Conservation (phyloP, 2,797 vertebrate genomes). For the Varecia variegata region DNA sequence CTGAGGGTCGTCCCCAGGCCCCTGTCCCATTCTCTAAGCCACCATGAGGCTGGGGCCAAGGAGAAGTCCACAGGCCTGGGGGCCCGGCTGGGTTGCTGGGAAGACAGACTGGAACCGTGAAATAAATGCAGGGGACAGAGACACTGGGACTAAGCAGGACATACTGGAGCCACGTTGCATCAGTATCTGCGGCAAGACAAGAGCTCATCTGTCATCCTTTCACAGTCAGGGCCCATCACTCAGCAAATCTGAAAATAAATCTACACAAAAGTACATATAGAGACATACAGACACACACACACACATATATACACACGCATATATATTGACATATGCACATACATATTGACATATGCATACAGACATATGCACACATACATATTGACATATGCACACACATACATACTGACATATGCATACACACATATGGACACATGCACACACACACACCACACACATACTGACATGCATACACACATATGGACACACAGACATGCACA, state of each 20-base stretch:
- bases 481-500: too few relatives aligned
- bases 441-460: too few relatives aligned
- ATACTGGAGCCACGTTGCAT: rapidly evolving
- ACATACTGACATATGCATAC: too few relatives aligned
- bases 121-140: background rate
- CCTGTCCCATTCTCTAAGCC: background rate
- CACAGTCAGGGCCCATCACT: rapidly evolving
- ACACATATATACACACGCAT: too few relatives aligned
- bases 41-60: rapidly evolving
- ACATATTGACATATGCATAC: too few relatives aligned
- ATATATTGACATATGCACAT: too few relatives aligned
- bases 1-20: background rate
- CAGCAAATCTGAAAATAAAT: background rate
- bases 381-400: background rate
- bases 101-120: background rate
- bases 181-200: rapidly evolving
- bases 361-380: background rate
- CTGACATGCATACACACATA: background rate
- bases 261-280: background rate
- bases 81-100: too few relatives aligned
- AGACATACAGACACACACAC: background rate
- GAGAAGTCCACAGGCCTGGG: rapidly evolving
- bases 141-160: rapidly evolving
- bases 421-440: background rate
- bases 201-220: rapidly evolving